Conservation (phyloP, 2,888 invertebrate genomes). For the Smittia sp. region DNA sequence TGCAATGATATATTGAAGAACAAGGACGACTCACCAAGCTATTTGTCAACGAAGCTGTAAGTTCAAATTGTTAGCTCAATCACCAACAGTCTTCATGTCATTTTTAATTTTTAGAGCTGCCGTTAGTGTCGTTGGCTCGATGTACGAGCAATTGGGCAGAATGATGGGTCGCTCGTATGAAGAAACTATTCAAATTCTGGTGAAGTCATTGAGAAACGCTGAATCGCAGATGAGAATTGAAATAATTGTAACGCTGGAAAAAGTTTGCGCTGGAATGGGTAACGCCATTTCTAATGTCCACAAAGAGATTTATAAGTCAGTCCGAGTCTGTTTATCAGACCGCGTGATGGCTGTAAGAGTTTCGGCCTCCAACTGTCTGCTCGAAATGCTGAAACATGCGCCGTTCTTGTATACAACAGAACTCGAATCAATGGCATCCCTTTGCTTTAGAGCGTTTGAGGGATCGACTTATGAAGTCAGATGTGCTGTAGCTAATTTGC, state of each 20-base stretch:
- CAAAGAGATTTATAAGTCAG: conserved; percentile 89
- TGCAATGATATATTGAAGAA: conserved; percentile 97
- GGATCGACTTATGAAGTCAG: conserved; percentile 89
- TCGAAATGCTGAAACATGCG: conserved; percentile 85
- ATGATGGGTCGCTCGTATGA: conserved; percentile 99
- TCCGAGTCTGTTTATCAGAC: conserved; percentile 83
- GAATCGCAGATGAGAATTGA: conserved; percentile 96
- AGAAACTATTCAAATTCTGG: conserved; percentile 90
- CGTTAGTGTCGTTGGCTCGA: conserved; percentile 90
- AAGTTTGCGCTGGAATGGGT: conserved; percentile 94
- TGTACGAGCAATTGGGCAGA: conserved; percentile 96
- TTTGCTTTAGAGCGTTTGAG: conserved; percentile 89
- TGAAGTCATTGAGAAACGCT: conserved; percentile 85
- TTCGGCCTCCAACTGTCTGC: conserved; percentile 86
- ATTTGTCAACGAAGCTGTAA: conserved; percentile 91
- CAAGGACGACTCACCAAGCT: conserved; percentile 96
- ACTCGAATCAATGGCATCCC: conserved; percentile 84
- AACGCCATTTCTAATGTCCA: conserved; percentile 81
- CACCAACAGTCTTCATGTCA: conserved; percentile 9
- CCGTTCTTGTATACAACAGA: conserved; percentile 83
- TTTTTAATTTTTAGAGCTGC: conserved; percentile 72
- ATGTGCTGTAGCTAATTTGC: conserved; percentile 85
- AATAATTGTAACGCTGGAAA: conserved; percentile 94
- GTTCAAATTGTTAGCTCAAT: conserved; percentile 56
- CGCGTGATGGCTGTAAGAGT: conserved; percentile 89